Base-by-base conservation (phyloP, 2,113 vertebrate species). In the Apus apus region DNA sequence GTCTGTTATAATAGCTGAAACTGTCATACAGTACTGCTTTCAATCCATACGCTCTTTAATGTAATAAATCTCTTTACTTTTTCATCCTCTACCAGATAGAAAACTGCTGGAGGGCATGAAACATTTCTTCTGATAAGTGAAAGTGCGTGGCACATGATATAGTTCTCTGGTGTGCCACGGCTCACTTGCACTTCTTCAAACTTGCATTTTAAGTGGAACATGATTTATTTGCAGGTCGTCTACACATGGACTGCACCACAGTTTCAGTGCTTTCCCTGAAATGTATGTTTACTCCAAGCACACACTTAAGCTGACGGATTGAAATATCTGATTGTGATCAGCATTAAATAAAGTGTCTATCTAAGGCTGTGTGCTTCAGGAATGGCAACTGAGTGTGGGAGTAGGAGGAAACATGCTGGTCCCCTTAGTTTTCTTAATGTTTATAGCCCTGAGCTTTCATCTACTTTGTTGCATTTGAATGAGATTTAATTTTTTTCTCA, bases 61-160 rank as follows among this genome's bases (percentile, higher is more conserved):
- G 60, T 73, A 93, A 96, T 96, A 97, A 95, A 91, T 96, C 79
- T 90, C 89, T 95, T 89, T 73, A 78, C 76, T 95, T 97, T 89
- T 92, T 87, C 91, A 66, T 94, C 93, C 91, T 65, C 38, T 65
- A 48, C 87, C 68, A 53, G 4, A 85, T 70, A 90, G 85, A 81
- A 92, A 96, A 91, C 70, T 90, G 81, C 97, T 93, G 75, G 34
- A 92, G 90, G 96, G 82, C 56, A 88, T 34, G 48, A 89, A 96
- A 43, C 84, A 23, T 97, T 97, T 91, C 62, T 97, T 93, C 45
- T 94, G 94, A 74, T 96, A 97, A 97, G 81, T 89, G 88, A 61
- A 92, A 88, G 62, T 50, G 34, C 1, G 0, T 65, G 60, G 73
- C 80, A 65, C 58, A 6, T 80, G 76, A 70, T 64, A 58, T 11